These are phyloP conservation scores for Ostrea denselamellosa DNA, from an alignment of 1,140 invertebrate species.

Conservation along the genomic window DNA sequence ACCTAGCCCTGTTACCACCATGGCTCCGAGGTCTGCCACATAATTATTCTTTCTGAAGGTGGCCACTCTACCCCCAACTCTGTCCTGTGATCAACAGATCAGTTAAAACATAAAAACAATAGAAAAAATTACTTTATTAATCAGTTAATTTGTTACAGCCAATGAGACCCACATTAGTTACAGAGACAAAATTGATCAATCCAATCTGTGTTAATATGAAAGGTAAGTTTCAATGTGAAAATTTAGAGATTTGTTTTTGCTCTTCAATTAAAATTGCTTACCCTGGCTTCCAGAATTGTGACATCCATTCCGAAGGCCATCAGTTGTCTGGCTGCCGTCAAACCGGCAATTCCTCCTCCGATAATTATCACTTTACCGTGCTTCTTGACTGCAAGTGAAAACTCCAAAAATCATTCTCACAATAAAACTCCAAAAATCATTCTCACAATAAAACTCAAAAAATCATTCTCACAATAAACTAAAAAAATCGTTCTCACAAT, in stretches of 20 bases:
- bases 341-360: conserved; percentile 95
- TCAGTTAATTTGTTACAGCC: too few species aligned
- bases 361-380: conserved; percentile 95
- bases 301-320: conserved; percentile 98
- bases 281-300: conserved; percentile 94
- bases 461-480: too few species aligned
- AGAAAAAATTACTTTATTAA: too few species aligned
- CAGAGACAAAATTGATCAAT: too few species aligned
- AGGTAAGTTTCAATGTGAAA: background rate
- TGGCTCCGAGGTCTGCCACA: conserved; percentile 93
- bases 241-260: background rate
- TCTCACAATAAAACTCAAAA: too few species aligned
- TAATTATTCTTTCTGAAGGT: conserved; percentile 97
- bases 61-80: conserved; percentile 97
- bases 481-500: too few species aligned
- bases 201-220: too few species aligned
- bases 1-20: conserved; percentile 83
- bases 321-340: conserved; percentile 95
- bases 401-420: too few species aligned
- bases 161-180: too few species aligned
- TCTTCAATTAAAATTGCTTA: conserved; percentile 73
- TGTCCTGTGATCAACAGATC: conserved; percentile 82
- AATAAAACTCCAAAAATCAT: too few species aligned
- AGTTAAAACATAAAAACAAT: background rate
- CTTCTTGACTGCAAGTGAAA: conserved; percentile 84